Evolutionary conservation across 2,113 vertebrate genomes (phyloP), one percentile per base, ranked within the genome.

Genomic region (Nyctibius bracteatus): DNA sequence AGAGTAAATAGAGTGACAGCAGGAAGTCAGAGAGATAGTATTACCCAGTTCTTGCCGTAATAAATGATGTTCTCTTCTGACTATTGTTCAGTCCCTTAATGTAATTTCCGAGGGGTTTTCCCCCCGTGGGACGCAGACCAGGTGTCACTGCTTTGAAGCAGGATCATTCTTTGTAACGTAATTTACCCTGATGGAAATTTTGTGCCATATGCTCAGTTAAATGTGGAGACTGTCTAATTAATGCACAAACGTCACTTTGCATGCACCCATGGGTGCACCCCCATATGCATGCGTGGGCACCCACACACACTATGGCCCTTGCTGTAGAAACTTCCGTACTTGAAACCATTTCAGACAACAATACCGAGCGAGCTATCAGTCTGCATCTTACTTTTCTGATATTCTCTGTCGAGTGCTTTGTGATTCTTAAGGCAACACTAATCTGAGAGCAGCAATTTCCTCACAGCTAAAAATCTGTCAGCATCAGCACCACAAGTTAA

Each of bases 1-100:
- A 66, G 47, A 91, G 90, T 81, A 95, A 96, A 94, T 91, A 93
- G 90, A 86, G 75, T 68, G 97, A 94, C 97, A 97, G 97, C 95
- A 63, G 97, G 96, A 87, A 95, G 92, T 33, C 95, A 14, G 85
- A 54, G 82, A 92, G 79, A 73, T 23, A 74, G 65, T 23, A 90
- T 94, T 94, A 85, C 83, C 90, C 89, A 55, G 9, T 62, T 90
- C 81, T 71, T 4, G 5, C 44, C 6, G 3, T 17, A 92, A 92
- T 57, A 39, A 94, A 96, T 3, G 5, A 30, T 19, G 24, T 10
- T 78, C 86, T 51, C 21, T 33, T 47, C 82, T 74, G 51, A 37
- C 47, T 80, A 49, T 28, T 74, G 92, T 78, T 94, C 90, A 75
- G 68, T 57, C 66, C 90, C 51, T 86, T 89, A 41, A 37, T 41